Conservation (phyloP, 2,797 vertebrate genomes). For the Telmatherina bonti region DNA sequence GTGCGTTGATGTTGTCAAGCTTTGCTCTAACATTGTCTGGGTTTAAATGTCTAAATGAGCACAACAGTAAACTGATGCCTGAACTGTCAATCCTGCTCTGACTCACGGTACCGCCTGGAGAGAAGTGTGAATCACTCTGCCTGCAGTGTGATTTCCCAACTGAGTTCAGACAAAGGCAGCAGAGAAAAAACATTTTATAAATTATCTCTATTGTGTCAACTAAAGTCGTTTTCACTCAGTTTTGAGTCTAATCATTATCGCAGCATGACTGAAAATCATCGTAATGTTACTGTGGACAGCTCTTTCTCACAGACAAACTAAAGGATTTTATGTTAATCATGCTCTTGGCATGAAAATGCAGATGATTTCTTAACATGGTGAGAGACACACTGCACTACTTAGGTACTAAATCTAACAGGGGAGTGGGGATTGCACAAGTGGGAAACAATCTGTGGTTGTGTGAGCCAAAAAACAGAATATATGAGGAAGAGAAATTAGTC, state of each 20-base stretch:
- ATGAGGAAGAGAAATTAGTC: conserved; percentile 3
- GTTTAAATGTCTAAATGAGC: conserved; percentile 34
- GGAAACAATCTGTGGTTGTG: conserved; percentile 17
- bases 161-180: conserved; percentile 47
- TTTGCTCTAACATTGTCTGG: conserved; percentile 1
- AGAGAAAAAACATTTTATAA: conserved; percentile 39
- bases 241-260: conserved; percentile 35
- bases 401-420: conserved; percentile 12
- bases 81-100: conserved; percentile 37
- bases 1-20: conserved; percentile 11
- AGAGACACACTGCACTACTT: conserved; percentile 20
- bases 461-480: conserved; percentile 9
- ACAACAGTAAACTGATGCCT: conserved; percentile 15
- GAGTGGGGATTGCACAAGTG: conserved; percentile 6
- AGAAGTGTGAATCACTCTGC: conserved; percentile 40
- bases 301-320: not conserved
- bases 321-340: conserved; percentile 19
- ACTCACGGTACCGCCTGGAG: conserved; percentile 25
- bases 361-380: conserved; percentile 34
- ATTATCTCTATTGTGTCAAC: conserved; percentile 41
- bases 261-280: conserved; percentile 47
- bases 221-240: conserved; percentile 17
- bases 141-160: conserved; percentile 42
- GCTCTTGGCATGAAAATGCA: conserved; percentile 29
- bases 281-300: conserved; percentile 9